Evolutionary conservation across 2,113 vertebrate species (phyloP), one percentile per base, ranked within the genome.

Genomic region (Opisthocomus hoazin): DNA sequence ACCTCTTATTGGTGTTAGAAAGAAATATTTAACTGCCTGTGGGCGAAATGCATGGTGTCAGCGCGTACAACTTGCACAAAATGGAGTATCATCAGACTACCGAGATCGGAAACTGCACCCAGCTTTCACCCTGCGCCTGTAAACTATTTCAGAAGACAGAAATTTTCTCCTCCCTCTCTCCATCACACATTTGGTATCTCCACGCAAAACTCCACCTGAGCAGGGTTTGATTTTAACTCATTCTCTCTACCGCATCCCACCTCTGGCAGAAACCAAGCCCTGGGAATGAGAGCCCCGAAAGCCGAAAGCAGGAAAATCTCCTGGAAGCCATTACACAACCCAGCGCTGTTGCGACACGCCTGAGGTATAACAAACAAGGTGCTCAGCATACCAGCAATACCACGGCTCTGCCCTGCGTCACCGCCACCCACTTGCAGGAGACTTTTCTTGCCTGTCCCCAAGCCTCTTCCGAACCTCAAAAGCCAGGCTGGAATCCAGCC

Each of bases 321-420:
- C 93, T 94, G 83, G 92, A 94, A 96, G 61, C 19, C 81, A 91
- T 96, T 94, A 82, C 89, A 87, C 91, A 95, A 95, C 41, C 65
- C 74, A 54, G 84, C 8, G 26, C 78, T 96, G 96, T 95, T 95
- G 93, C 50, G 19, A 96, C 94, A 95, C 0, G 81, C 68, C 48
- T 54, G 69, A 68, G 74, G 77, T 68, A 29, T 17, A 92, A 94
- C 15, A 92, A 96, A 95, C 91, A 96, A 84, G 89, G 92, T 95
- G 82, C 94, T 96, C 16, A 4, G 60, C 95, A 95, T 94, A 84
- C 95, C 94, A 92, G 90, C 92, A 82, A 91, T 96, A 78, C 95
- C 95, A 89, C 30, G 2, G 11, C 71, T 90, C 75, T 91, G 82
- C 71, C 89, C 92, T 39, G 37, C 61, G 11, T 91, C 95, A 93